These are phyloP conservation scores for Catamblyrhynchus diadema DNA, from an alignment of 2,797 vertebrate species.

Conservation along the genomic window DNA sequence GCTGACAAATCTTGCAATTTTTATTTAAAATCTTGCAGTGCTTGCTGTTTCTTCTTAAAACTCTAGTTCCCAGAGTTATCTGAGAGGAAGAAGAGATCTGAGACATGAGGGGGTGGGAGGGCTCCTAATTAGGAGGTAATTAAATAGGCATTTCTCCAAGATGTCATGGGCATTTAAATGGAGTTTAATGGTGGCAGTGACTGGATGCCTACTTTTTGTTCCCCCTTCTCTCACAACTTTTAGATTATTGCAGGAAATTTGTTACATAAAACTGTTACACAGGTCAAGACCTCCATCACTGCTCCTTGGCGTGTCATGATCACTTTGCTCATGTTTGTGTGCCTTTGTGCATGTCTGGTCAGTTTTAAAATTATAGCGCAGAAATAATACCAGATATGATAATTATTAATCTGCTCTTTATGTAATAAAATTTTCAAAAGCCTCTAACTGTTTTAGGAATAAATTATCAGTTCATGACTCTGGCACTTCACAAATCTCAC, in stretches of 20 bases:
- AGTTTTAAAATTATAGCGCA: neutral
- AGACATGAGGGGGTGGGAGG: neutral
- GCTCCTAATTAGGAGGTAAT: neutral
- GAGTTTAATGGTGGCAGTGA: neutral
- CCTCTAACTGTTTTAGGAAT: neutral
- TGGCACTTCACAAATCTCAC: neutral
- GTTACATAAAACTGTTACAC: neutral
- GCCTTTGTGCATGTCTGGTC: neutral
- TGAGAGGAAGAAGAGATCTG: neutral
- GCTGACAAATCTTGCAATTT: neutral
- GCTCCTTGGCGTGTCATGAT: accelerated
- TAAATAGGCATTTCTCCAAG: neutral
- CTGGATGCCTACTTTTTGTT: neutral
- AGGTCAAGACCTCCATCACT: neutral
- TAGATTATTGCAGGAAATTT: neutral
- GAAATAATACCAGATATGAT: neutral
- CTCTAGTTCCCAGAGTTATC: neutral
- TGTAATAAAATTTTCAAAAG: neutral
- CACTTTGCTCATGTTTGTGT: neutral
- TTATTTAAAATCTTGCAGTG: neutral
- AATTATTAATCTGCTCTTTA: neutral
- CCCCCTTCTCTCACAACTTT: neutral
- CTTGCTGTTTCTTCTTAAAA: neutral
- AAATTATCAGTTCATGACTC: neutral
- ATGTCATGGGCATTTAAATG: neutral